Conservation (phyloP, 1,140 invertebrate genomes). For the Bombus waltoni region DNA sequence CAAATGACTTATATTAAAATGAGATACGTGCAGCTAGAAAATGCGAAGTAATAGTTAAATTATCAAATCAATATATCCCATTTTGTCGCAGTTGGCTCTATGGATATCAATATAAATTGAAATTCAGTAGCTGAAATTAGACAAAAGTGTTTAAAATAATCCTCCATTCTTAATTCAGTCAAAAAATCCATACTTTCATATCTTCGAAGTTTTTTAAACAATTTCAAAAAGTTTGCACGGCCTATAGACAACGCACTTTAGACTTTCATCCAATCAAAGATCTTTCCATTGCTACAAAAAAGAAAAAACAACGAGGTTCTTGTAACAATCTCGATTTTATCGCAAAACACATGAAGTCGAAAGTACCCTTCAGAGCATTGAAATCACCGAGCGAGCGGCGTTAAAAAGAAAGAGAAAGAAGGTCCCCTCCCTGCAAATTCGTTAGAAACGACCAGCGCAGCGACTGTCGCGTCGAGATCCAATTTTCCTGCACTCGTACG, state of each 20-base stretch:
- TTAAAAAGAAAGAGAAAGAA: conserved; percentile 8
- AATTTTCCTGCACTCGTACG: conserved; percentile 20
- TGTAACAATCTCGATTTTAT: neutral
- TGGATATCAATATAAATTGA: too few species aligned
- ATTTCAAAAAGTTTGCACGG: neutral
- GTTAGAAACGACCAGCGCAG: neutral
- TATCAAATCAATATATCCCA: too few species aligned
- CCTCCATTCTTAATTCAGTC: neutral
- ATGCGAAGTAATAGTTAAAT: too few species aligned
- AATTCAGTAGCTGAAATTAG: too few species aligned
- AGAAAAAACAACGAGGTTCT: neutral
- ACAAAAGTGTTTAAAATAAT: too few species aligned
- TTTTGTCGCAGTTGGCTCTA: too few species aligned
- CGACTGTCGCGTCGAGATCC: conserved; percentile 10
- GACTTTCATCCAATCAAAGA: neutral
- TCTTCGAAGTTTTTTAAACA: neutral
- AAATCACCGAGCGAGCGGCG: conserved; percentile 20
- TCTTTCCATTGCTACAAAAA: neutral
- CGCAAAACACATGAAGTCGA: neutral
- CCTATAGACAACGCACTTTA: neutral
- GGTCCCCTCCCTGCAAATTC: neutral
- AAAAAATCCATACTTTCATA: neutral
- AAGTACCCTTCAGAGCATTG: conserved; percentile 14
- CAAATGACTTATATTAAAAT: too few species aligned
- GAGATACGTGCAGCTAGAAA: too few species aligned